Percentiles rank a stretch among this genome's conserved stretches.
Evolutionary conservation across 2,113 vertebrate genomes (phyloP).

Genomic region (Osmerus eperlanus): DNA sequence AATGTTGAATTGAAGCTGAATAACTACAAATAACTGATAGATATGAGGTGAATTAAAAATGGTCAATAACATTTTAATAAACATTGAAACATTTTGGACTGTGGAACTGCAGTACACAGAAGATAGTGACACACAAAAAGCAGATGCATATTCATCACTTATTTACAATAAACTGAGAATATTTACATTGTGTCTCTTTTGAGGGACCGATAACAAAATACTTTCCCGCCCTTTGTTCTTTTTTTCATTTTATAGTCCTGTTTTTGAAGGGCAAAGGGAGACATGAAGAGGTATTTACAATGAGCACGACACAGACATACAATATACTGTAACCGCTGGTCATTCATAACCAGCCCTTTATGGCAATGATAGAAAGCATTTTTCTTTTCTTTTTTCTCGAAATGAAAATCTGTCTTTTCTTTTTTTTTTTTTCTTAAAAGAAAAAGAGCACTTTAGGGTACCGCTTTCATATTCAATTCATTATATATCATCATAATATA

Average conservation of each 20-base stretch:
- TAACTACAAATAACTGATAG: slow-evolving; percentile 33
- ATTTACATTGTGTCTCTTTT: slow-evolving; percentile 80
- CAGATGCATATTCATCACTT: slow-evolving; percentile 74
- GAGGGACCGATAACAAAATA: slow-evolving; percentile 85
- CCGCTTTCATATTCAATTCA: slow-evolving; percentile 18
- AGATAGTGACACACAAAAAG: slow-evolving; percentile 80
- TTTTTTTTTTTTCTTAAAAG: slow-evolving; percentile 35
- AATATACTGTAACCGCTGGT: slow-evolving; percentile 70
- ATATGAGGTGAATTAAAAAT: slow-evolving; percentile 69
- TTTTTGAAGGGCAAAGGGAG: slow-evolving; percentile 70
- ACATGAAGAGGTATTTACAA: slow-evolving; percentile 77
- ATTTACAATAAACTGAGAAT: slow-evolving; percentile 82
- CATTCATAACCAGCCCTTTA: slow-evolving; percentile 68
- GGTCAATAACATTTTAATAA: slow-evolving; percentile 76
- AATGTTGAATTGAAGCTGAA: neutral
- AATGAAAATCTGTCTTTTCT: slow-evolving; percentile 45
- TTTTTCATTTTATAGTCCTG: slow-evolving; percentile 55
- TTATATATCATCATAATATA: slow-evolving; percentile 22
- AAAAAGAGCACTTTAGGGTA: slow-evolving; percentile 46
- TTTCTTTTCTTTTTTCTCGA: slow-evolving; percentile 21
- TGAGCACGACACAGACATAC: slow-evolving; percentile 73
- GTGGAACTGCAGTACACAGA: slow-evolving; percentile 77
- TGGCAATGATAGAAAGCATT: slow-evolving; percentile 52
- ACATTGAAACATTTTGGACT: slow-evolving; percentile 82
- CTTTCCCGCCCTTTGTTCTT: slow-evolving; percentile 63